Conservation (phyloP, 2,888 invertebrate species). For the Aelia acuminata region DNA sequence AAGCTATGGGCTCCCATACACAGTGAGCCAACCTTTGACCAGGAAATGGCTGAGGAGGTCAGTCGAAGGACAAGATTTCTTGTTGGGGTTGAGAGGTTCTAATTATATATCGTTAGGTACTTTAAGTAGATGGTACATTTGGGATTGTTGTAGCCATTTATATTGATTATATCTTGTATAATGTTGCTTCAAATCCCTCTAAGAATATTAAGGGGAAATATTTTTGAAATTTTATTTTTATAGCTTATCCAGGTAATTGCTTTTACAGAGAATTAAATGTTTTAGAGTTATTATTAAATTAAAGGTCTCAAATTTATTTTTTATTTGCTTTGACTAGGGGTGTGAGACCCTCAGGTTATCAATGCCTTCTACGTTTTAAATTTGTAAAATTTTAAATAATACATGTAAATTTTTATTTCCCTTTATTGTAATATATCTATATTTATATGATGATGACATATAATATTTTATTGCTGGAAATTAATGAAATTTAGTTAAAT, state of each 20-base stretch:
- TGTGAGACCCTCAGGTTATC: too few relatives aligned
- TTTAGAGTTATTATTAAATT: background rate
- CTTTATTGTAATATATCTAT: too few relatives aligned
- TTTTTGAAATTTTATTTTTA: background rate
- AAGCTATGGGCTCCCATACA: conserved; percentile 86
- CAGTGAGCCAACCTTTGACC: conserved; percentile 76
- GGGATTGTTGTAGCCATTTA: background rate
- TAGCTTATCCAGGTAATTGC: background rate
- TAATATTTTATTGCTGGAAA: too few relatives aligned
- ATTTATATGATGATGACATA: too few relatives aligned
- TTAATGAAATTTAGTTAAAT: too few relatives aligned
- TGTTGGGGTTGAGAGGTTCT: conserved; percentile 46
- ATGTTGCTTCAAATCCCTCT: background rate
- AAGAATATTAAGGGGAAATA: background rate
- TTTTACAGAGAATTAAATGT: background rate
- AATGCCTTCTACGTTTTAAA: too few relatives aligned
- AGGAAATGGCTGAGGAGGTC: conserved; percentile 76
- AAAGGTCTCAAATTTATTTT: too few relatives aligned
- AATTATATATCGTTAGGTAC: background rate
- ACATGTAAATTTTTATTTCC: too few relatives aligned
- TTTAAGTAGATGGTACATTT: background rate
- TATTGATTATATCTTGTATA: background rate
- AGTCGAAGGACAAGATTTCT: conserved; percentile 50
- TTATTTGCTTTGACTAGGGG: too few relatives aligned
- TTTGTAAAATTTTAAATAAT: too few relatives aligned